Evolutionary conservation across 2,797 vertebrate species (phyloP).

Genomic region (Poecilia velifera): DNA sequence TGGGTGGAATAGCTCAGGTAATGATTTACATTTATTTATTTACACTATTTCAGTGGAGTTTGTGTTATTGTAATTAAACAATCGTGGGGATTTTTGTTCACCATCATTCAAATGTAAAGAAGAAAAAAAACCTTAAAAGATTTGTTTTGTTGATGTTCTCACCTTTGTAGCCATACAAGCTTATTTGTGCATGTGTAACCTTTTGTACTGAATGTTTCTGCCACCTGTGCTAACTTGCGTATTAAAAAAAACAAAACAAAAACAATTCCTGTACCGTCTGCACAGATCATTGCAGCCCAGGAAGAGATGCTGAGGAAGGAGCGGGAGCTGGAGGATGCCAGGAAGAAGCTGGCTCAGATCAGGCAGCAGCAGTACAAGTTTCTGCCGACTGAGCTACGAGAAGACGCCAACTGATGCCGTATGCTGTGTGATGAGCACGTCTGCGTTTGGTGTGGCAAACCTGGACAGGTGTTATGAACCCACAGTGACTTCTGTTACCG

Average conservation of each 20-base stretch:
- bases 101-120: background rate
- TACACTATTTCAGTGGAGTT: background rate
- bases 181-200: background rate
- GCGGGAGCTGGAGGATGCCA: slow-evolving; percentile 94
- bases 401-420: slow-evolving; percentile 87
- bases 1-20: slow-evolving; percentile 98
- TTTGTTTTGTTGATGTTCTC: background rate
- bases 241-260: background rate
- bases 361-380: slow-evolving; percentile 99
- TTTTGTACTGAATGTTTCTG: background rate
- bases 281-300: slow-evolving; percentile 96
- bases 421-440: slow-evolving; percentile 28
- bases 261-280: background rate
- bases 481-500: slow-evolving; percentile 29
- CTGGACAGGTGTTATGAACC: slow-evolving; percentile 24
- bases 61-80: background rate
- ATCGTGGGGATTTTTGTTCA: background rate
- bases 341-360: slow-evolving; percentile 97
- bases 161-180: background rate
- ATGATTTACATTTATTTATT: slow-evolving; percentile 20
- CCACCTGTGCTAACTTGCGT: background rate
- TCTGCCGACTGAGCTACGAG: slow-evolving; percentile 93
- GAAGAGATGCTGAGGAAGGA: slow-evolving; percentile 99
- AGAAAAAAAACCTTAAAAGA: background rate
- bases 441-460: slow-evolving; percentile 25